Percentiles rank a stretch among this genome's conserved stretches.
Conservation (phyloP, 2,888 invertebrate species). For the Cataglyphis albicans region DNA sequence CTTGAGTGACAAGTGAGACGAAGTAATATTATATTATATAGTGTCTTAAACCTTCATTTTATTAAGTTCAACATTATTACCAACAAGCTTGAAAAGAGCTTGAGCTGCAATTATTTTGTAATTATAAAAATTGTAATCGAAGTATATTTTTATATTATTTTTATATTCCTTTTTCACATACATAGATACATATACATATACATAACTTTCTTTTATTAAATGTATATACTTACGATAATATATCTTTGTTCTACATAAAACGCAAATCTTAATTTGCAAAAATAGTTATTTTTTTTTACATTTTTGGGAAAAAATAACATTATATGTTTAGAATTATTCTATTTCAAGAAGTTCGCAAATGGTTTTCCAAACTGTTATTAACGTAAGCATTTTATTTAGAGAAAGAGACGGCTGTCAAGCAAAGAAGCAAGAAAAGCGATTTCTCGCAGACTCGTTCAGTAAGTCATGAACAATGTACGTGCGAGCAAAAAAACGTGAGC, state of each 20-base stretch:
- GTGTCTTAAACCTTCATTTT: conserved; percentile 8
- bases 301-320: background rate
- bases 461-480: conserved; percentile 47
- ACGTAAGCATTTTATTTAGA: conserved; percentile 34
- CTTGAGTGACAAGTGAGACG: background rate
- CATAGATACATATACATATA: background rate
- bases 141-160: background rate
- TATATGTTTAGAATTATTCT: background rate
- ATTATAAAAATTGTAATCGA: background rate
- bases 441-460: conserved; percentile 39
- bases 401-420: background rate
- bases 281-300: background rate
- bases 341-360: background rate
- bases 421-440: background rate
- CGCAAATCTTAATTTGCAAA: background rate
- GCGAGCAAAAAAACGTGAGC: conserved; percentile 44
- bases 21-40: background rate
- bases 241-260: background rate
- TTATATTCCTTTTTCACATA: background rate
- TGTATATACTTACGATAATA: background rate
- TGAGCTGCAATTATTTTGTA: background rate
- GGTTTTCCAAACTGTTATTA: conserved; percentile 25
- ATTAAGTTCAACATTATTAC: background rate
- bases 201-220: background rate
- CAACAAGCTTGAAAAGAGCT: background rate